A percentile compares a stretch with the other conserved stretches of the same genome.
Conservation (phyloP, 2,797 vertebrate species). For the Tenualosa ilisha region DNA sequence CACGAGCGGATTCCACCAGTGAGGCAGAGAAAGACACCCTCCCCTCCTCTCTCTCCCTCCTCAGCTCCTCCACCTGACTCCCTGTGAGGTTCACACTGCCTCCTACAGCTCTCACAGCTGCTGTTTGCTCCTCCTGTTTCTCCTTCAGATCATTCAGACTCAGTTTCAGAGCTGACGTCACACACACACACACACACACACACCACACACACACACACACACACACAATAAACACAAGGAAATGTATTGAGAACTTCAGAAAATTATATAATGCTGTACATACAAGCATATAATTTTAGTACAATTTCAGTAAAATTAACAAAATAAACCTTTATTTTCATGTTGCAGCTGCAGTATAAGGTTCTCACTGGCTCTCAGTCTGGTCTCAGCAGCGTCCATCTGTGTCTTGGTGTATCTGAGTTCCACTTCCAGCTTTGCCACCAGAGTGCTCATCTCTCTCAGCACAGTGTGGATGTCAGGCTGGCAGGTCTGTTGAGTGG, state of each 20-base stretch:
- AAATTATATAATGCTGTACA: too few species aligned
- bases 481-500: neutral
- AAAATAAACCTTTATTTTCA: too few species aligned
- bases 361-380: neutral
- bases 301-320: too few species aligned
- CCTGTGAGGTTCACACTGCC: neutral
- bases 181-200: too few species aligned
- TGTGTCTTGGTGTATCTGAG: slow-evolving; percentile 5
- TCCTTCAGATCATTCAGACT: too few species aligned
- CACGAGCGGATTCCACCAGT: neutral
- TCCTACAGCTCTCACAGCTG: neutral
- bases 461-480: slow-evolving; percentile 10
- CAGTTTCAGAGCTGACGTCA: too few species aligned
- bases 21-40: too few species aligned
- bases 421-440: neutral
- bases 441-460: neutral
- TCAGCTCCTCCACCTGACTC: neutral
- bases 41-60: neutral
- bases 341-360: too few species aligned
- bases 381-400: neutral
- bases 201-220: too few species aligned
- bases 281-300: too few species aligned
- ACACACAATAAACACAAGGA: too few species aligned
- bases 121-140: neutral
- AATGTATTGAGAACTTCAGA: too few species aligned